These are phyloP conservation scores for Onthophagus sagittarius DNA, from an alignment of 2,888 invertebrate genomes.

Conservation along the genomic window DNA sequence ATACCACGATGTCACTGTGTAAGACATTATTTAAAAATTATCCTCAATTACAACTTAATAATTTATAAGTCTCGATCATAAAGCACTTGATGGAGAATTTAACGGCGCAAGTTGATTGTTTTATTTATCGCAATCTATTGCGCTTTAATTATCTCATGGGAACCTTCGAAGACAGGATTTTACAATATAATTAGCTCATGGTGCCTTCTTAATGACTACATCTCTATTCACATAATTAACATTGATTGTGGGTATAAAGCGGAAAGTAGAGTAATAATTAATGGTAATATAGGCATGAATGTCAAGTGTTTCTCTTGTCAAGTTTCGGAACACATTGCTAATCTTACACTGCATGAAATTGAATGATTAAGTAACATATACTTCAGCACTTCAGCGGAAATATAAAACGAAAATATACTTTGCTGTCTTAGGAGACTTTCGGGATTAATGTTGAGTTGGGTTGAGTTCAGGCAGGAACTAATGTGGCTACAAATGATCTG, in stretches of 20 bases:
- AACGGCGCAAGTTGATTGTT: not conserved
- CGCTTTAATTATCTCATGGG: not conserved
- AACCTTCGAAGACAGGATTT: not conserved
- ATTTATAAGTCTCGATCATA: not conserved
- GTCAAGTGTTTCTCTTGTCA: not conserved
- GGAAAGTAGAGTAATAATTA: not conserved
- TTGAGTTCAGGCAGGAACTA: too few relatives aligned
- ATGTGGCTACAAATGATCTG: too few relatives aligned
- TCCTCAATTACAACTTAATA: not conserved
- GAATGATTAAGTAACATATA: not conserved
- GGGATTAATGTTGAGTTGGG: too few relatives aligned
- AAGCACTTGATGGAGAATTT: not conserved
- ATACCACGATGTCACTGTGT: not conserved
- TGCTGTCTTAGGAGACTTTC: too few relatives aligned
- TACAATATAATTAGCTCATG: not conserved
- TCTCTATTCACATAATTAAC: not conserved
- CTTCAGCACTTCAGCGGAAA: too few relatives aligned
- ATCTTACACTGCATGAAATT: not conserved
- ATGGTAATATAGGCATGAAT: not conserved
- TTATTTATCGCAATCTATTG: not conserved
- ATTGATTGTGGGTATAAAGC: not conserved
- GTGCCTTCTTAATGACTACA: not conserved
- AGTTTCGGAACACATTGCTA: not conserved
- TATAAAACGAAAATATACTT: too few relatives aligned
- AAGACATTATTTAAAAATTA: not conserved